Conservation (phyloP, 2,888 invertebrate species). For the Drosophila falleni region DNA sequence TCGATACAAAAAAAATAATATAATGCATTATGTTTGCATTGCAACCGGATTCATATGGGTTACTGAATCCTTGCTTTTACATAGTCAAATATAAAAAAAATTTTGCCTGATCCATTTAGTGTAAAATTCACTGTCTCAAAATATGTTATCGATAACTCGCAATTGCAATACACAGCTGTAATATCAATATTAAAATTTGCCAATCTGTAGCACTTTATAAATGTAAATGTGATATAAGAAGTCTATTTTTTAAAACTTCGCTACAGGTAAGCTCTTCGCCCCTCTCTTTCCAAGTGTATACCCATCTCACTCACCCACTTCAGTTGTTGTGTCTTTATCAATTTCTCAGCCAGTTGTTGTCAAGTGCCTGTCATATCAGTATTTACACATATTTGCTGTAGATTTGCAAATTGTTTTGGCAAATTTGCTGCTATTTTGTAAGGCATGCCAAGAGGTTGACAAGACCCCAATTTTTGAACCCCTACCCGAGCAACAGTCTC, state of each 20-base stretch:
- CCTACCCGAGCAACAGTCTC: not conserved
- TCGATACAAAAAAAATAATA: too few species aligned
- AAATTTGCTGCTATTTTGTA: conserved; percentile 80
- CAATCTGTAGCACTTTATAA: conserved; percentile 45
- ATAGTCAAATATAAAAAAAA: too few species aligned
- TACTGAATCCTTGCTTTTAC: too few species aligned
- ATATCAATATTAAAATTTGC: not conserved
- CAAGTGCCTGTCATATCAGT: conserved; percentile 81
- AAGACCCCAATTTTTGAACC: conserved; percentile 43
- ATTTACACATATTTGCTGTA: conserved; percentile 77
- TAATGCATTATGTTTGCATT: too few species aligned
- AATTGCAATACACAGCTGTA: not conserved
- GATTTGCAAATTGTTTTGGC: conserved; percentile 84
- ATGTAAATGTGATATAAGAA: conserved; percentile 31
- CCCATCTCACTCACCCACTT: not conserved
- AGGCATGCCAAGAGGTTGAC: conserved; percentile 59
- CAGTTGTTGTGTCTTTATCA: conserved; percentile 45
- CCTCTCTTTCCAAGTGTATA: not conserved
- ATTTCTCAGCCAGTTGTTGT: conserved; percentile 49
- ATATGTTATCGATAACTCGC: conserved; percentile 7
- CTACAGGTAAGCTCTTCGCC: conserved; percentile 56
- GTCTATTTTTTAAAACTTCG: conserved; percentile 11
- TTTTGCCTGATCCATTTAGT: too few species aligned
- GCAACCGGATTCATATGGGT: too few species aligned
- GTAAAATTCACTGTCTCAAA: not conserved